These are phyloP conservation scores for Botia kubotai DNA, from an alignment of 2,797 vertebrate species.

Conservation along the genomic window DNA sequence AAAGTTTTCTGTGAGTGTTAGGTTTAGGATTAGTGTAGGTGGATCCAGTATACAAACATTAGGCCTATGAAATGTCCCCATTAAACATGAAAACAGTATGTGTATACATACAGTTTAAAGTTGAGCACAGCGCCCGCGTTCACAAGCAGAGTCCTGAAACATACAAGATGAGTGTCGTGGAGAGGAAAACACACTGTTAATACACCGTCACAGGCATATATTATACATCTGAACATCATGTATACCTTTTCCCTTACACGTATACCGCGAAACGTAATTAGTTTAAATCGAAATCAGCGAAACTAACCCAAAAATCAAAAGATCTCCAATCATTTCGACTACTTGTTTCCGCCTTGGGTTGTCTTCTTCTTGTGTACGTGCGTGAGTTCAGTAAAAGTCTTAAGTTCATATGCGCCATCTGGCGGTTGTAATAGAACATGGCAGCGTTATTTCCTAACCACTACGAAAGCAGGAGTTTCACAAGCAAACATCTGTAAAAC, in stretches of 20 bases:
- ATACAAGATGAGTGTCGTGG: constrained; percentile 36
- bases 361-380: background rate
- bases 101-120: constrained; percentile 85
- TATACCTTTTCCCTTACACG: fast-evolving
- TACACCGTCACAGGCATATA: background rate
- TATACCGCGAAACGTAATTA: background rate
- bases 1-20: no score
- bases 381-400: background rate
- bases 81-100: background rate
- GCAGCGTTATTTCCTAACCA: background rate
- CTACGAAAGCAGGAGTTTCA: no score
- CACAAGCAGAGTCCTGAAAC: constrained; percentile 88
- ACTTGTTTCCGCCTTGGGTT: constrained; percentile 53
- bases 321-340: constrained; percentile 90
- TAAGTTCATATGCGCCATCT: constrained; percentile 17
- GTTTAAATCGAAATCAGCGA: background rate
- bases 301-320: constrained; percentile 93
- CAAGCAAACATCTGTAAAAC: no score
- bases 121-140: constrained; percentile 96
- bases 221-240: background rate
- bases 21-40: no score
- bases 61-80: no score
- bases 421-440: background rate
- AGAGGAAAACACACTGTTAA: constrained; percentile 48
- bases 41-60: no score